These are phyloP conservation scores for Malurus cyaneus DNA, from an alignment of 2,113 vertebrate species.

Conservation along the genomic window DNA sequence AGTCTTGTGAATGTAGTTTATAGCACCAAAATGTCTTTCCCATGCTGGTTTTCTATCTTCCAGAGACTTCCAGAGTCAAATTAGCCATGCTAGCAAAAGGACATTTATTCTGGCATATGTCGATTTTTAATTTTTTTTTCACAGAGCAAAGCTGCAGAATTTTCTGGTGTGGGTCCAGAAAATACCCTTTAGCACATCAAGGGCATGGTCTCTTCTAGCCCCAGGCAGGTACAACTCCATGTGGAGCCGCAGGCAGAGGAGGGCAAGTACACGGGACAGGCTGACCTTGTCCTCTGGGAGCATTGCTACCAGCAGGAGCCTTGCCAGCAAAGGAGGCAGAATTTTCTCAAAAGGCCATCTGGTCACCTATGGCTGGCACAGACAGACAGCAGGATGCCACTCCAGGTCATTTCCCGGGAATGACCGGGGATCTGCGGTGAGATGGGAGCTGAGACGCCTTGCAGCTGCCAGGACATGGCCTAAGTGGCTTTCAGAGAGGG, in stretches of 20 bases:
- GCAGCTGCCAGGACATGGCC: neutral
- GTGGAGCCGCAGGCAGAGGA: neutral
- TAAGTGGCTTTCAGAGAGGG: neutral
- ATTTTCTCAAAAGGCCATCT: neutral
- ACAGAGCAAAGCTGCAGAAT: neutral
- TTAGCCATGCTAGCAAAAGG: neutral
- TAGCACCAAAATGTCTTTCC: neutral
- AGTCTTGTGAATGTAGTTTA: neutral
- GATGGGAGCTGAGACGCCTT: neutral
- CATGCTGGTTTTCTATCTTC: neutral
- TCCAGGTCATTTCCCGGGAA: neutral
- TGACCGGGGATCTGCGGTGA: accelerated
- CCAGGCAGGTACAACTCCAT: accelerated
- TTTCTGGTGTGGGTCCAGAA: neutral
- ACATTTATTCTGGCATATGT: neutral
- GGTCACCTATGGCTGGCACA: neutral
- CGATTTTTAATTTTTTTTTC: neutral
- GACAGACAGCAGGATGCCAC: neutral
- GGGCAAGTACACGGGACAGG: neutral
- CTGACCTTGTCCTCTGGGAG: neutral
- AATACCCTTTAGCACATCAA: neutral
- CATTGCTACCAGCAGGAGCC: neutral
- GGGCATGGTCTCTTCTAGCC: neutral
- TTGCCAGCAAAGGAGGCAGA: neutral
- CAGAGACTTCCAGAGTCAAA: neutral